Conservation (phyloP, 2,797 vertebrate genomes). For the Euthynnus affinis region DNA sequence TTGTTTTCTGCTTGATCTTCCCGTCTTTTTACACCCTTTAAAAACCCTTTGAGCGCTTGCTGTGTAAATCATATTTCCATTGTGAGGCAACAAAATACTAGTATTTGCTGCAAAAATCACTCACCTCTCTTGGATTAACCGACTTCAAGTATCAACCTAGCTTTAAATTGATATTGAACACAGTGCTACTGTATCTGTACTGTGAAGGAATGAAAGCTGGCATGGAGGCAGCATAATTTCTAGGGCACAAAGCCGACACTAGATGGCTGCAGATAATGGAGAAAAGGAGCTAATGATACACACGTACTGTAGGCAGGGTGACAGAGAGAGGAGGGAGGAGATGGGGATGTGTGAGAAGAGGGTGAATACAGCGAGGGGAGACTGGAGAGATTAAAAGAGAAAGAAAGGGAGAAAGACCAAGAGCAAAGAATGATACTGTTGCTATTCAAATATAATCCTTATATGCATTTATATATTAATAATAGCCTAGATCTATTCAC, state of each 20-base stretch:
- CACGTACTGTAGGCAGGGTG: slow-evolving; percentile 71
- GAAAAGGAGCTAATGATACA: slow-evolving; percentile 85
- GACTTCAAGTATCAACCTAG: background rate
- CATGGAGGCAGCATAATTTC: slow-evolving; percentile 75
- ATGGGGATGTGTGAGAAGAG: slow-evolving; percentile 26
- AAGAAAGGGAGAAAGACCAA: slow-evolving; percentile 26
- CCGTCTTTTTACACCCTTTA: background rate
- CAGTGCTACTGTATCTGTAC: slow-evolving; percentile 15
- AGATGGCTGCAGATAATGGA: slow-evolving; percentile 92
- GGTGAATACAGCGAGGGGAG: slow-evolving; percentile 29
- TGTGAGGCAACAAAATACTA: background rate
- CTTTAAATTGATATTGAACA: slow-evolving; percentile 26
- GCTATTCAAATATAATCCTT: slow-evolving; percentile 19
- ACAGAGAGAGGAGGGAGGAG: slow-evolving; percentile 40
- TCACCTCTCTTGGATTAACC: background rate
- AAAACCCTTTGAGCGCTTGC: background rate
- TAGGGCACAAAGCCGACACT: slow-evolving; percentile 88
- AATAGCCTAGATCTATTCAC: slow-evolving; percentile 4
- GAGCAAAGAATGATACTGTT: background rate
- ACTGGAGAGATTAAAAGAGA: slow-evolving; percentile 36
- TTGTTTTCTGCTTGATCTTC: slow-evolving; percentile 10
- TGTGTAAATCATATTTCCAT: slow-evolving; percentile 5
- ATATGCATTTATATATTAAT: background rate
- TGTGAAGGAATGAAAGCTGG: slow-evolving; percentile 57
- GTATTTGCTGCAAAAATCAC: slow-evolving; percentile 13